Base-by-base conservation (phyloP, 1,140 invertebrate genomes). In the Apocrypta bakeri region DNA sequence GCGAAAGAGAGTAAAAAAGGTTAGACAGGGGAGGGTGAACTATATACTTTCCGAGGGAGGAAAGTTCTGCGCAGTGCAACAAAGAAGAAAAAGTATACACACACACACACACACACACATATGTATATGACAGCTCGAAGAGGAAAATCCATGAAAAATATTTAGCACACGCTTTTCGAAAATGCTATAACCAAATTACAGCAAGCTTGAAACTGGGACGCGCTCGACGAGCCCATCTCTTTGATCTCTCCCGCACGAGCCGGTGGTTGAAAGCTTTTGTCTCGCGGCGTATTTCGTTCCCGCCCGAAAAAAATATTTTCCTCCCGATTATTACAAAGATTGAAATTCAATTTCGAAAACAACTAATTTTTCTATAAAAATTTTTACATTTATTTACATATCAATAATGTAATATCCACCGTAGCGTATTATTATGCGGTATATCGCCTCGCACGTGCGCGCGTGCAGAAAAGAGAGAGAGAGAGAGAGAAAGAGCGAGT, bases 1-100 rank as follows among this genome's bases (percentile, higher is more conserved):
- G 69, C 72, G 48, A 6, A 24, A 77, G 56, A 42, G 25, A 78
- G 61, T 37, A 24, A 63, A 56, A 56, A 66, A 71, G 40, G 79
- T 48, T n/a, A 21, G 0, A 63, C 6, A 25, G 24, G 2, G 42
- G 56, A 64, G 69, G 79, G 69, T 17, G 69, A 73, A 74, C 48
- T 27, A n/a, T 56, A n/a, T 74, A 76, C 72, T 76, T 76, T 82
- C 40, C 31, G 66, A 31, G 72, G 73, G 73, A 76, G 61, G 61
- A 33, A 73, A 68, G 25, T 40, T 3, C 56, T 8, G 37, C 24
- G 24, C 7, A 11, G n/a, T 17, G 56, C 25, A 37, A 66, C 24
- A 29, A 66, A 66, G 63, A 21, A 8, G 63, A 37, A 9, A 37
- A 9, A 2, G 3, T 4, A 9, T 37, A 9, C 33, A 37, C 33